Evolutionary conservation across 2,888 invertebrate species (phyloP).

Genomic region (Leptodirus hochenwartii): DNA sequence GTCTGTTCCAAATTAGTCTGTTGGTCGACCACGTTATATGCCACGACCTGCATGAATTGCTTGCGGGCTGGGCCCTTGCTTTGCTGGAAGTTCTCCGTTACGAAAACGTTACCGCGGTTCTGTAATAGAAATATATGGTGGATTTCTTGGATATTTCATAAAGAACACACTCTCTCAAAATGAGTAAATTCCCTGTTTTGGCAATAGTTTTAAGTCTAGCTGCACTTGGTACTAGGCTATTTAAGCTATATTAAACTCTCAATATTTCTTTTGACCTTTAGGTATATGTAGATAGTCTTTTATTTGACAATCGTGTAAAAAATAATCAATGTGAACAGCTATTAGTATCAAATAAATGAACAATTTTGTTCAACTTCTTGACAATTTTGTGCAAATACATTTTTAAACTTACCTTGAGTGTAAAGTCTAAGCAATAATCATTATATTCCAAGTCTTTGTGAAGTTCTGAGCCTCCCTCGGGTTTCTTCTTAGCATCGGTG

Average conservation of each 20-base stretch:
- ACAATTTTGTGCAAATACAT: not conserved
- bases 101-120: conserved; percentile 47
- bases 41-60: conserved; percentile 29
- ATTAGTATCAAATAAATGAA: conserved; percentile 6
- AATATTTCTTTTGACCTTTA: no score
- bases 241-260: no score
- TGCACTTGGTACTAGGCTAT: no score
- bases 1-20: conserved; percentile 25
- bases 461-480: conserved; percentile 34
- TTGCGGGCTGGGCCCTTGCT: conserved; percentile 24
- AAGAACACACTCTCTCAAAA: not conserved
- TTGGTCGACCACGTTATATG: conserved; percentile 28
- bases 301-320: no score
- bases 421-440: conserved; percentile 50
- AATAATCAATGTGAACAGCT: not conserved
- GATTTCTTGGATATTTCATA: conserved; percentile 3
- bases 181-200: not conserved
- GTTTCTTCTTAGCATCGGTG: conserved; percentile 41
- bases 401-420: conserved; percentile 34
- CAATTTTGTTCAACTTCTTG: not conserved
- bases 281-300: no score
- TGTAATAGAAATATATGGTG: conserved; percentile 20
- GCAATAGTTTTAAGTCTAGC: no score
- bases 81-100: conserved; percentile 35
- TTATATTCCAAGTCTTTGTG: conserved; percentile 34